phyloP scores from a whole-genome alignment of 1,140 invertebrate species.

The Drosophila triauraria region DNA sequence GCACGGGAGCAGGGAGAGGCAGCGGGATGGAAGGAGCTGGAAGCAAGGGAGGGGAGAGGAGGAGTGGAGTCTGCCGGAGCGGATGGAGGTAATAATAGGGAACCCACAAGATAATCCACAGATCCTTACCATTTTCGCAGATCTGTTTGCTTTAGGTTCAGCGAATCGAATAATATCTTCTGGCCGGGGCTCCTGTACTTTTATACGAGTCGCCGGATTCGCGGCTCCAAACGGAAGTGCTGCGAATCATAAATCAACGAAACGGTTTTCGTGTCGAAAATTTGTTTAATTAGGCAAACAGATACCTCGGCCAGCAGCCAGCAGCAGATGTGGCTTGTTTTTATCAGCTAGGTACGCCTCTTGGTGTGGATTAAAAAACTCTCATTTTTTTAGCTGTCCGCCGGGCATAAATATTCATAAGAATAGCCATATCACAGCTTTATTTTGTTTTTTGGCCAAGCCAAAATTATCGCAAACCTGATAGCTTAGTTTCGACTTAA shows the following conservation, averaged over 20 bases:
- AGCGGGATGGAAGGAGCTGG: too few species aligned
- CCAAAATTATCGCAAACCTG: conserved; percentile 40
- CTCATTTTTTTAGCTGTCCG: conserved; percentile 50
- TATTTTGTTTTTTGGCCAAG: conserved; percentile 31
- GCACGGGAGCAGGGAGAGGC: conserved; percentile 32
- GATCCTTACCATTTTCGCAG: conserved; percentile 65
- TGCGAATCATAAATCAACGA: conserved; percentile 70
- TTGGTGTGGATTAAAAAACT: conserved; percentile 48
- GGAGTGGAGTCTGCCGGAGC: too few species aligned
- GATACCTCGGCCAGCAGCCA: conserved; percentile 35
- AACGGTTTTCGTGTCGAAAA: conserved; percentile 50
- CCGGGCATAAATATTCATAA: conserved; percentile 57
- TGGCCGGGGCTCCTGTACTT: conserved; percentile 53
- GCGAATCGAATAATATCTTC: conserved; percentile 66
- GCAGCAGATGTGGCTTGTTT: conserved; percentile 46
- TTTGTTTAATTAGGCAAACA: conserved; percentile 57
- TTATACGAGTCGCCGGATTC: conserved; percentile 56
- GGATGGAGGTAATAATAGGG: too few species aligned
- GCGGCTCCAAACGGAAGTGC: conserved; percentile 62
- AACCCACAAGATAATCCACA: conserved; percentile 1
- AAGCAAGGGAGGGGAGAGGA: too few species aligned
- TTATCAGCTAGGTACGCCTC: conserved; percentile 36
- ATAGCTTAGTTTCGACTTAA: conserved; percentile 33
- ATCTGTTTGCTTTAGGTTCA: conserved; percentile 55
- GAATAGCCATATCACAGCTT: conserved; percentile 45